A percentile compares a stretch with the other conserved stretches of the same genome.
These are phyloP conservation scores for Echeneis naucrates DNA, from an alignment of 2,797 vertebrate genomes.

Conservation along the genomic window DNA sequence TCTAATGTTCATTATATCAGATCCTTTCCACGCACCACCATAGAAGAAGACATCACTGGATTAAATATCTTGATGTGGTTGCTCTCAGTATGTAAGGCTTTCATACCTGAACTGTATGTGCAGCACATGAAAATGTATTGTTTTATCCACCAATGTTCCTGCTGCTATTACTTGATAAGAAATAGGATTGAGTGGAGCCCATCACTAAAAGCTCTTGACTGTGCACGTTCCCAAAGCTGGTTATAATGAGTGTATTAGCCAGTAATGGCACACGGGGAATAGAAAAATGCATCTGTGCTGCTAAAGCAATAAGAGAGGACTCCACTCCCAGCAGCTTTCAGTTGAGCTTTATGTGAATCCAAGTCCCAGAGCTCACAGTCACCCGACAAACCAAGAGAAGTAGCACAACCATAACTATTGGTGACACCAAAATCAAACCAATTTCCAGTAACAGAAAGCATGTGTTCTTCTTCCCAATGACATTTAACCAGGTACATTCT, in stretches of 20 bases:
- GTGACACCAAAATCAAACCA: conserved; percentile 54
- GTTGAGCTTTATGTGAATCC: conserved; percentile 69
- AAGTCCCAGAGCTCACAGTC: conserved; percentile 67
- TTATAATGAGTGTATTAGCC: conserved; percentile 79
- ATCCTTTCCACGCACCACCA: no score
- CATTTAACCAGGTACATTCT: conserved; percentile 56
- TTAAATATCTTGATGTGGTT: conserved; percentile 11
- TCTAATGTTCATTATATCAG: not conserved
- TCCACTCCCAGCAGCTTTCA: conserved; percentile 72
- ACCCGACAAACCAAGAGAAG: conserved; percentile 57
- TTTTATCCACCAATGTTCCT: conserved; percentile 19
- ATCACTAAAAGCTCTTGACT: conserved; percentile 70
- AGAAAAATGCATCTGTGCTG: conserved; percentile 72
- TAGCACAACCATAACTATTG: conserved; percentile 47
- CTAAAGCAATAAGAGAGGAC: conserved; percentile 68
- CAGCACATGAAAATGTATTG: not conserved
- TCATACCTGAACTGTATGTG: conserved; percentile 1
- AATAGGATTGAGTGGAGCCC: conserved; percentile 56
- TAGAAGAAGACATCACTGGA: not conserved
- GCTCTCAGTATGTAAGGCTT: not conserved
- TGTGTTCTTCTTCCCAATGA: conserved; percentile 35
- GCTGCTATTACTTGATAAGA: conserved; percentile 44
- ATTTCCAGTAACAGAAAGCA: conserved; percentile 43
- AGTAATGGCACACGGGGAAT: conserved; percentile 70
- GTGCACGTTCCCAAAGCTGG: conserved; percentile 69